These are phyloP conservation scores for Hippasteria phrygiana DNA, from an alignment of 53 echinoderm and acorn worm species.

Conservation along the genomic window DNA sequence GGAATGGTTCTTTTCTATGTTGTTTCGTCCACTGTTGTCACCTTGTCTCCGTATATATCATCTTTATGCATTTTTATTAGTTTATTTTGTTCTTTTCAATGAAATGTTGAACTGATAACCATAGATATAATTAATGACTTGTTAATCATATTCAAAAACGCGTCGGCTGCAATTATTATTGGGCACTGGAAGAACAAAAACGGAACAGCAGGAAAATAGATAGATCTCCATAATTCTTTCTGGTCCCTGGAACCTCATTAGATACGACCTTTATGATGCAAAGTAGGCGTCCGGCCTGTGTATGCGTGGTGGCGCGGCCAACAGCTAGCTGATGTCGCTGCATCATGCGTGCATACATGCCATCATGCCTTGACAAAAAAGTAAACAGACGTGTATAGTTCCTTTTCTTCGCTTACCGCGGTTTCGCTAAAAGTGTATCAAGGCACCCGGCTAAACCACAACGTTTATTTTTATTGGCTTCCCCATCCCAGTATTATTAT, in stretches of 20 bases:
- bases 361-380: not conserved
- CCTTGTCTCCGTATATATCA: too few species aligned
- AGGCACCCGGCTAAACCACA: conserved; percentile 43
- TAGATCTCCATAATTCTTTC: too few species aligned
- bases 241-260: conserved; percentile 13
- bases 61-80: too few species aligned
- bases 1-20: too few species aligned
- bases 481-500: conserved; percentile 17
- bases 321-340: not conserved
- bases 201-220: too few species aligned
- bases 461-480: conserved; percentile 40
- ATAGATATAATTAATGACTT: too few species aligned
- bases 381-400: conserved; percentile 29
- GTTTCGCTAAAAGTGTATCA: not conserved
- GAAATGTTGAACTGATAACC: too few species aligned
- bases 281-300: not conserved
- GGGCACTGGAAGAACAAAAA: too few species aligned
- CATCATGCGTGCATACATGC: not conserved
- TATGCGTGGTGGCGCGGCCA: not conserved
- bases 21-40: too few species aligned
- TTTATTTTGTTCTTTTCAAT: too few species aligned
- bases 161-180: too few species aligned
- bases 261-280: not conserved
- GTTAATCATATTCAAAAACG: too few species aligned
- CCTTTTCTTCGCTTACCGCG: not conserved